These are phyloP conservation scores for Hydrozoanthus gracilis DNA, from an alignment of 92 coral and sea anemone genomes.

Conservation along the genomic window DNA sequence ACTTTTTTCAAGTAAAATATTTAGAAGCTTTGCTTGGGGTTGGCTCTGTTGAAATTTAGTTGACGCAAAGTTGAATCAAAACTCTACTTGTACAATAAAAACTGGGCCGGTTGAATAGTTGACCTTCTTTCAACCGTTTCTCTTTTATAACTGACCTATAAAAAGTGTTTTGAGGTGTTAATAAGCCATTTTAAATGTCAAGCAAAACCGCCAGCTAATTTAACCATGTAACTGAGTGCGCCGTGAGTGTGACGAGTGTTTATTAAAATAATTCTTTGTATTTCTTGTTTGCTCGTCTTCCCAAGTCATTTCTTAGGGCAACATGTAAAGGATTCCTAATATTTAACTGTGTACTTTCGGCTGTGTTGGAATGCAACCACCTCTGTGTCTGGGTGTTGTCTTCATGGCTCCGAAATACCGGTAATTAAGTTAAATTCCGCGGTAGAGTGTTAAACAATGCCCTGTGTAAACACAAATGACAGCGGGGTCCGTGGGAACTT, in stretches of 20 bases:
- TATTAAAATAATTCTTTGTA: not conserved
- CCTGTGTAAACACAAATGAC: constrained; percentile 15
- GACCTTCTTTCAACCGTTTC: not conserved
- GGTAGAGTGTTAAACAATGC: constrained; percentile 36
- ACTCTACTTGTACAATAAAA: no score
- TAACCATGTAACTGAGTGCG: not conserved
- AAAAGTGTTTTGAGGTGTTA: not conserved
- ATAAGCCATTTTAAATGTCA: not conserved
- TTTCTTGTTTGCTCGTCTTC: not conserved
- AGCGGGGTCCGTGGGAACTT: constrained; percentile 41
- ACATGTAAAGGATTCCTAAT: not conserved
- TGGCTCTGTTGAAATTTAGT: no score
- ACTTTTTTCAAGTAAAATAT: no score
- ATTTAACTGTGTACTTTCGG: constrained; percentile 23
- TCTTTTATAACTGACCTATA: not conserved
- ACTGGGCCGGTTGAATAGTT: not conserved
- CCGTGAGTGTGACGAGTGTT: not conserved
- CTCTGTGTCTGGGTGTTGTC: constrained; percentile 1
- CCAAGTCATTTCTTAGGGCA: constrained; percentile 5
- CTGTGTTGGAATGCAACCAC: constrained; percentile 38
- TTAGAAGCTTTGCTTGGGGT: no score
- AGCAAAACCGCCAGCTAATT: not conserved
- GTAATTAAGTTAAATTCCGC: constrained; percentile 46
- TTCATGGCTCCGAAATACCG: constrained; percentile 16
- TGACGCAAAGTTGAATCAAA: no score